Conservation (phyloP, 2,113 vertebrate genomes). For the Ovis canadensis region DNA sequence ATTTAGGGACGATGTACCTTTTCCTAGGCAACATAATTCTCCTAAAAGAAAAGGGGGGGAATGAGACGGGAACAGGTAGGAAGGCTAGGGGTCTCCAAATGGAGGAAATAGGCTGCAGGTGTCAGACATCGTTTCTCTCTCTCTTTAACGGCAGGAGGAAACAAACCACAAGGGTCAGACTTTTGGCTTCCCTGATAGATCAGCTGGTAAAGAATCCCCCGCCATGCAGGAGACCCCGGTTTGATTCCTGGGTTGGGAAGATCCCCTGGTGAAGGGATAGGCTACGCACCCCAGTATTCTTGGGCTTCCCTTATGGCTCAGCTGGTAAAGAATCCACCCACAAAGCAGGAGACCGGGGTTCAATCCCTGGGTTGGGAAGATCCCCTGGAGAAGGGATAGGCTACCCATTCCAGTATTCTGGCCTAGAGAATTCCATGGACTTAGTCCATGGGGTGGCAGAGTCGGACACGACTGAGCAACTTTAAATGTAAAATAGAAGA, state of each 20-base stretch:
- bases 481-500: background rate
- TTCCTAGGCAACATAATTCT: background rate
- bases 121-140: background rate
- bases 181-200: background rate
- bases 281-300: no score
- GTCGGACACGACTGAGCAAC: background rate
- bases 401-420: background rate
- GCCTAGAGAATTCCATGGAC: background rate
- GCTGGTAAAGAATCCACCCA: background rate
- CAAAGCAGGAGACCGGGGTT: background rate
- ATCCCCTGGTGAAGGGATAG: no score
- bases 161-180: background rate
- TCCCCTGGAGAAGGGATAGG: background rate
- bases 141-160: background rate
- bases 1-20: background rate
- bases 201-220: no score
- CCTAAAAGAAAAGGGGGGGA: background rate
- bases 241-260: no score
- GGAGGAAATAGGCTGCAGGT: background rate
- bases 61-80: background rate
- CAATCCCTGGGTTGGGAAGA: background rate
- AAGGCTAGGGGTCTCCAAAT: background rate
- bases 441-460: accelerated
- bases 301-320: background rate
- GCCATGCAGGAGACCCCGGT: no score